These are phyloP conservation scores for Hemiscyllium ocellatum DNA, from an alignment of 2,113 vertebrate species.

Conservation along the genomic window DNA sequence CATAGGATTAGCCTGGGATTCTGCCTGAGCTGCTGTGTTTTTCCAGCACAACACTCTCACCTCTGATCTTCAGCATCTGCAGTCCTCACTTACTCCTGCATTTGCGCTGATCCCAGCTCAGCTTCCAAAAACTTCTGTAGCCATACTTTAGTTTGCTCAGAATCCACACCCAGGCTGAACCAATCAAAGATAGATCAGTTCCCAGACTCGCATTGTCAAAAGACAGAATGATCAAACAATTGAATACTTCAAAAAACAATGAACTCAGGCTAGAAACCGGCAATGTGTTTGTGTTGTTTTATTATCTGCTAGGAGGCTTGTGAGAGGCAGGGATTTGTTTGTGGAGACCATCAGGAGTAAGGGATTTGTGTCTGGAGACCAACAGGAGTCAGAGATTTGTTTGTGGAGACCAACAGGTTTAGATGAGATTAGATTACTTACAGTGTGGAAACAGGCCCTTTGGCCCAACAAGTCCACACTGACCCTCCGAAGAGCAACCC, in stretches of 20 bases:
- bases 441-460: too few relatives aligned
- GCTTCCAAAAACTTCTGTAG: background rate
- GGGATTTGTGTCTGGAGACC: background rate
- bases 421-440: too few relatives aligned
- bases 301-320: background rate
- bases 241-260: background rate
- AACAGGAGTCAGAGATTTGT: background rate
- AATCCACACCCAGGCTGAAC: background rate
- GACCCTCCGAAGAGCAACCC: too few relatives aligned
- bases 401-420: too few relatives aligned
- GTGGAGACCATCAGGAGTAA: too few relatives aligned
- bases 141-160: background rate
- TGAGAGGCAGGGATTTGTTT: background rate
- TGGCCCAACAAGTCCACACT: too few relatives aligned
- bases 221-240: background rate
- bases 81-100: background rate
- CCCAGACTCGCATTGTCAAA: background rate
- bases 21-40: too few relatives aligned
- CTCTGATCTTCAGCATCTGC: too few relatives aligned
- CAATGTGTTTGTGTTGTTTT: too few relatives aligned
- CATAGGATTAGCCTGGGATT: too few relatives aligned
- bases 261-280: background rate
- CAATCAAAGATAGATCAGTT: background rate
- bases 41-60: too few relatives aligned
- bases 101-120: background rate